Evolutionary conservation across 1,140 invertebrate genomes (phyloP), one percentile per base, ranked within the genome.

Genomic region (Brachionus koreanus): DNA sequence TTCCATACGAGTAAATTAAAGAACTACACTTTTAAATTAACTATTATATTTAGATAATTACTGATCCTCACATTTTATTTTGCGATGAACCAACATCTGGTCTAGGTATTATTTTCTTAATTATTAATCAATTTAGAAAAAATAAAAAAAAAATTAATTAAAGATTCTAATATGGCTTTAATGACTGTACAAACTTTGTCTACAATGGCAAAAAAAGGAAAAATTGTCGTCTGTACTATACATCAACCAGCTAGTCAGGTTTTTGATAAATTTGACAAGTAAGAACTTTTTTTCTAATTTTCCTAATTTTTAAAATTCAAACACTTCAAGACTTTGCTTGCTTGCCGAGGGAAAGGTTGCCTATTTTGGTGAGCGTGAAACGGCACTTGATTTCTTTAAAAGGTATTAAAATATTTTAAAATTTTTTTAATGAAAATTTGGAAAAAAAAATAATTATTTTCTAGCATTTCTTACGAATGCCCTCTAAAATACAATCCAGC

Each of bases 1-100:
- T n/a, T n/a, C n/a, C n/a, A n/a, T n/a, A n/a, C n/a, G n/a, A n/a
- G n/a, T n/a, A n/a, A n/a, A n/a, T n/a, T n/a, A n/a, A n/a, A n/a
- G n/a, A n/a, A n/a, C n/a, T n/a, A n/a, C n/a, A n/a, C n/a, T n/a
- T n/a, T n/a, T n/a, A n/a, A n/a, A n/a, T 7, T 57, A 16, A 29
- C 49, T 16, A 19, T 19, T 57, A 7, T 37, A 69, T 72, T 13
- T 23, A 95, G 93, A 89, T 98, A 19, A 89, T 98, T 23, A 98
- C 95, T 0, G 93, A 98, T 89, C 96, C 97, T 2, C 93, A 94
- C 1, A 88, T 99, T 42, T 61, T 98, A 91, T 95, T 98, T 86
- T 98, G 96, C 87, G 97, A 99, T 87, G 97, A 98, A 86, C 96
- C 96, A 1, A 98, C 97, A 0, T 97, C 90, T 25, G 91, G 97